Conservation (phyloP, 2,113 vertebrate genomes). For the Taurulus bubalis region DNA sequence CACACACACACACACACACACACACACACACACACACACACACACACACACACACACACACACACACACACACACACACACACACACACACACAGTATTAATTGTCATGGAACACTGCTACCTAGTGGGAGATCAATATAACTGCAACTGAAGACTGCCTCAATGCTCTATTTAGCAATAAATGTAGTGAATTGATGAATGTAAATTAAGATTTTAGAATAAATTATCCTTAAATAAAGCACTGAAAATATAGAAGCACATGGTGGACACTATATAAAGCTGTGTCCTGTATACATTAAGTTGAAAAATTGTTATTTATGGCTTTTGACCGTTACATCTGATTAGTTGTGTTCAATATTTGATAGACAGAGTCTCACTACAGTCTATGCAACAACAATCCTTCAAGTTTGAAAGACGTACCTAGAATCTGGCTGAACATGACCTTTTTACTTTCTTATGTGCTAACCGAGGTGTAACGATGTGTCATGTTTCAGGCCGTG, state of each 20-base stretch:
- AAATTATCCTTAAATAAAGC: background rate
- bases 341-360: slow-evolving; percentile 39
- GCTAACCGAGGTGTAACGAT: background rate
- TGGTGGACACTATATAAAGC: background rate
- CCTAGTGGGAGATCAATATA: slow-evolving; percentile 43
- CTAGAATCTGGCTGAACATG: background rate
- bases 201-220: background rate
- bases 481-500: background rate
- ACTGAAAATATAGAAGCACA: background rate
- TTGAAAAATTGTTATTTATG: slow-evolving; percentile 12
- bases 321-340: slow-evolving; percentile 11
- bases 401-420: slow-evolving; percentile 9
- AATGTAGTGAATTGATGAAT: background rate
- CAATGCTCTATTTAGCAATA: background rate
- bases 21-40: background rate
- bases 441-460: background rate
- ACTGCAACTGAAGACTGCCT: slow-evolving; percentile 26
- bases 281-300: background rate
- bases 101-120: slow-evolving; percentile 50
- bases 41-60: background rate
- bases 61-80: background rate
- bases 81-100: background rate
- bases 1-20: background rate
- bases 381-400: background rate
- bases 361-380: too few species aligned